phyloP scores from a whole-genome alignment of 2,888 invertebrate species.

The Aleiodes testaceus region DNA sequence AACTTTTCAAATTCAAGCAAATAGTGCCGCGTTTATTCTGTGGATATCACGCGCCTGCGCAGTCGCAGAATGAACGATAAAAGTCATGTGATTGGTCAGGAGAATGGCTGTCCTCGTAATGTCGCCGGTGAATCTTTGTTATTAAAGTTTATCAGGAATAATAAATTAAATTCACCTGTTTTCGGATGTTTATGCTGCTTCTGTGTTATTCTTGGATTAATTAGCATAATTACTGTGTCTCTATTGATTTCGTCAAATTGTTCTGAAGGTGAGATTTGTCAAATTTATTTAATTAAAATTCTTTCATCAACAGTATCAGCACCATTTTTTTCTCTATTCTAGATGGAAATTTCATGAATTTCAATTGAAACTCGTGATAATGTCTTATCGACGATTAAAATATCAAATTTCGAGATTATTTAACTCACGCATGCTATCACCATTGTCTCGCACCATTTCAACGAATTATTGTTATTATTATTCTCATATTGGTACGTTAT shows the following conservation, averaged over 20 bases:
- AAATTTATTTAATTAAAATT: background rate
- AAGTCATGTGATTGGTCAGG: background rate
- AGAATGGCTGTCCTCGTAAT: background rate
- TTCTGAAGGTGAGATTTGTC: constrained; percentile 1
- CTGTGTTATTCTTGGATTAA: constrained; percentile 60
- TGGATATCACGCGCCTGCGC: constrained; percentile 9
- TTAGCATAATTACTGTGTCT: constrained; percentile 53
- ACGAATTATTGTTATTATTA: constrained; percentile 1
- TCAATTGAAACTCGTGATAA: background rate
- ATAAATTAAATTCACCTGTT: constrained; percentile 2
- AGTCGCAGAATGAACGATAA: background rate
- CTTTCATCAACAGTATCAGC: too few relatives aligned
- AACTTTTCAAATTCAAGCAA: constrained; percentile 5
- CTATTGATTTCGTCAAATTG: background rate
- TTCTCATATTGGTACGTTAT: constrained; percentile 31
- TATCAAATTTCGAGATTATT: constrained; percentile 32
- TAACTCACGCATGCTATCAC: background rate
- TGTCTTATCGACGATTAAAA: constrained; percentile 11
- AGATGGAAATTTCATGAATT: background rate
- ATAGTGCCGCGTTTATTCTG: constrained; percentile 22
- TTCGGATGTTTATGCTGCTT: constrained; percentile 60
- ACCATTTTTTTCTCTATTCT: too few relatives aligned
- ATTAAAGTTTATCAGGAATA: constrained; percentile 10
- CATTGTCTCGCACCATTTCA: background rate
- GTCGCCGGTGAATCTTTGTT: constrained; percentile 3